Evolutionary conservation across 1,140 invertebrate species (phyloP).

Genomic region (Pachyrhynchus sulphureomaculatus): DNA sequence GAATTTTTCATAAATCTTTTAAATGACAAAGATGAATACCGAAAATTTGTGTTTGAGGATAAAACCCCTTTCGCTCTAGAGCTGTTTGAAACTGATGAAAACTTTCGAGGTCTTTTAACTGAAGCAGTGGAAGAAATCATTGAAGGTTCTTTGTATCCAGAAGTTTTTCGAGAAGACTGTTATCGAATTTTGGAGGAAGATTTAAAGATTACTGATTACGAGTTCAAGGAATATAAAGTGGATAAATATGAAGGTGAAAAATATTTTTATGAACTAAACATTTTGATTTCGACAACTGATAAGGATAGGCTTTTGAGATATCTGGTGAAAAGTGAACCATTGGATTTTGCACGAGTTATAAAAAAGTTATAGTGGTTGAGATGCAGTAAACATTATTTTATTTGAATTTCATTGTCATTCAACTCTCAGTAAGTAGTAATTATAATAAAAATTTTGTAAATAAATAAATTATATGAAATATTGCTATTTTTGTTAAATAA

Average conservation of each 20-base stretch:
- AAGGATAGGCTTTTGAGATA: neutral
- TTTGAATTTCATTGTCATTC: too few species aligned
- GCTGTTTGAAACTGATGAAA: slow-evolving; percentile 17
- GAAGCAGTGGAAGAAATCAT: slow-evolving; percentile 21
- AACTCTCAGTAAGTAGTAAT: too few species aligned
- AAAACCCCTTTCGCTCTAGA: slow-evolving; percentile 24
- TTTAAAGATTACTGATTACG: neutral
- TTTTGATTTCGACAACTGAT: neutral
- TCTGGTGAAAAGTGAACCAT: slow-evolving; percentile 6
- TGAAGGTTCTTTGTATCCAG: slow-evolving; percentile 6
- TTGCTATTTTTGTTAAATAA: too few species aligned
- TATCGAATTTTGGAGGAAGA: slow-evolving; percentile 21
- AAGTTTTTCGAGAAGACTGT: slow-evolving; percentile 22
- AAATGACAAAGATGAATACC: slow-evolving; percentile 16
- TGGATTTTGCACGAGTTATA: slow-evolving; percentile 7
- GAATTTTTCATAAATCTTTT: slow-evolving; percentile 19
- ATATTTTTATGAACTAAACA: slow-evolving; percentile 6
- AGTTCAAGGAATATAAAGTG: slow-evolving; percentile 4
- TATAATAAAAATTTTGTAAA: too few species aligned
- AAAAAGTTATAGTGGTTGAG: slow-evolving; percentile 8
- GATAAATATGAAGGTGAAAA: neutral
- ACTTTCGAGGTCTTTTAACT: slow-evolving; percentile 11
- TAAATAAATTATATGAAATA: too few species aligned
- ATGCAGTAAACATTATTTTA: too few species aligned
- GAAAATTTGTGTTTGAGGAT: slow-evolving; percentile 18